phyloP scores from a whole-genome alignment of 2,797 vertebrate genomes.

The Sebastes dallii region DNA sequence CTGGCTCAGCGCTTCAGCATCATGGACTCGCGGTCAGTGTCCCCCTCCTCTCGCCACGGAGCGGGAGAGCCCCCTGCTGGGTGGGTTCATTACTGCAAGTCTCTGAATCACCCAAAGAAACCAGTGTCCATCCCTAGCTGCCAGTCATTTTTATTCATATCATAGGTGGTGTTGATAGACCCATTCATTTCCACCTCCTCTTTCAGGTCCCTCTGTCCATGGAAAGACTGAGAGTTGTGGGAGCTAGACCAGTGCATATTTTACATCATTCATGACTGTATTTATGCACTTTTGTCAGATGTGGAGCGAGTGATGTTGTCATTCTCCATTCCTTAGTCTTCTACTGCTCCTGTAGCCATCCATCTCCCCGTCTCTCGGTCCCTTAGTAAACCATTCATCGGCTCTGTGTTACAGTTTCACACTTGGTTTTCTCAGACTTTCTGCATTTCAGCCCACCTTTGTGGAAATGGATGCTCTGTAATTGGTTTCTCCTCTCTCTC shows the following conservation, averaged over 20 bases:
- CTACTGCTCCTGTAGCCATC: neutral
- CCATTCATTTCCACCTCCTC: neutral
- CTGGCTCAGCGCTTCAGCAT: conserved; percentile 92
- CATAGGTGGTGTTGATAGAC: neutral
- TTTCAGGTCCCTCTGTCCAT: neutral
- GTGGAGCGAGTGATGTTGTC: neutral
- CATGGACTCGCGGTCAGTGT: conserved; percentile 95
- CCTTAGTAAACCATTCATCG: conserved; percentile 6
- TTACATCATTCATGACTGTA: neutral
- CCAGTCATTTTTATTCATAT: neutral
- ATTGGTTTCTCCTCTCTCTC: neutral
- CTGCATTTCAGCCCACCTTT: neutral
- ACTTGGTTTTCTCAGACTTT: neutral
- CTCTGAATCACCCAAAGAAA: conserved; percentile 32
- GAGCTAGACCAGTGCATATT: neutral
- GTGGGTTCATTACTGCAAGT: conserved; percentile 80
- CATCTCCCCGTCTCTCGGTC: neutral
- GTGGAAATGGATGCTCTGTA: neutral
- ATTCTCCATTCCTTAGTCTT: neutral
- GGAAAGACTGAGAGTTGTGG: neutral
- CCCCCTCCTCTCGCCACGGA: conserved; percentile 79
- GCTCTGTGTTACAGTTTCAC: neutral
- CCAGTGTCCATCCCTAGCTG: neutral
- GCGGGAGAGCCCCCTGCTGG: conserved; percentile 82
- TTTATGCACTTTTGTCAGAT: conserved; percentile 8